Evolutionary conservation across 2,797 vertebrate species (phyloP).

Genomic region (Liparis tanakae): DNA sequence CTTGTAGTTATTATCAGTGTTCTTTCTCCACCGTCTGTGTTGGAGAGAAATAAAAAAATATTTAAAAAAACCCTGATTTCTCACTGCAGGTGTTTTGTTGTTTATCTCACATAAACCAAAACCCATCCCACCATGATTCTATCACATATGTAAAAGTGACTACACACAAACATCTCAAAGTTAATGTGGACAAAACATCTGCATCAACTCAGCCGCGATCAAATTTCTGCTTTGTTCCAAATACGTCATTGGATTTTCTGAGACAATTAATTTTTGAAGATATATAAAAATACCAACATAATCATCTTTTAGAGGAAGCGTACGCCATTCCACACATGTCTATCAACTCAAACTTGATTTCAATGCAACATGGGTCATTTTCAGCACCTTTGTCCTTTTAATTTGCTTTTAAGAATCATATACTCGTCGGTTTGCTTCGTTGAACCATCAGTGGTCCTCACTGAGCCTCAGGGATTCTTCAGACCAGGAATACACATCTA

Average conservation of each 20-base stretch:
- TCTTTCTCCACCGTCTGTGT: background rate
- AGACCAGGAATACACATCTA: slow-evolving; percentile 64
- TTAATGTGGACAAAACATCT: slow-evolving; percentile 31
- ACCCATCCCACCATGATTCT: slow-evolving; percentile 15
- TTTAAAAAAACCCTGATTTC: background rate
- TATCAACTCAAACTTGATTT: slow-evolving; percentile 42
- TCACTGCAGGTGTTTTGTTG: background rate
- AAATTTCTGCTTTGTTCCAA: slow-evolving; percentile 1
- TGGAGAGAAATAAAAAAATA: background rate
- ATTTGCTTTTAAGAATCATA: slow-evolving; percentile 65
- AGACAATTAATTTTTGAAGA: slow-evolving; percentile 47
- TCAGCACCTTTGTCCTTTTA: slow-evolving; percentile 64
- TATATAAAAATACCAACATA: slow-evolving; percentile 56
- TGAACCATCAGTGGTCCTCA: slow-evolving; percentile 55
- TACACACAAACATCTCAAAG: slow-evolving; percentile 29
- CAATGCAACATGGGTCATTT: slow-evolving; percentile 58
- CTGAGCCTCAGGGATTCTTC: slow-evolving; percentile 41
- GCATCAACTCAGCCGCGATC: slow-evolving; percentile 16
- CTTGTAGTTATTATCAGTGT: background rate
- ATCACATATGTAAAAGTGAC: slow-evolving; percentile 24
- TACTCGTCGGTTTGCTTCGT: slow-evolving; percentile 47
- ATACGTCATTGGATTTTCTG: slow-evolving; percentile 33
- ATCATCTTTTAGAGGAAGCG: slow-evolving; percentile 42
- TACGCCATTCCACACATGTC: slow-evolving; percentile 52
- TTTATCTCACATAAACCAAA: slow-evolving; percentile 18